Conservation (phyloP, 2,113 vertebrate species). For the Argyrosomus japonicus region DNA sequence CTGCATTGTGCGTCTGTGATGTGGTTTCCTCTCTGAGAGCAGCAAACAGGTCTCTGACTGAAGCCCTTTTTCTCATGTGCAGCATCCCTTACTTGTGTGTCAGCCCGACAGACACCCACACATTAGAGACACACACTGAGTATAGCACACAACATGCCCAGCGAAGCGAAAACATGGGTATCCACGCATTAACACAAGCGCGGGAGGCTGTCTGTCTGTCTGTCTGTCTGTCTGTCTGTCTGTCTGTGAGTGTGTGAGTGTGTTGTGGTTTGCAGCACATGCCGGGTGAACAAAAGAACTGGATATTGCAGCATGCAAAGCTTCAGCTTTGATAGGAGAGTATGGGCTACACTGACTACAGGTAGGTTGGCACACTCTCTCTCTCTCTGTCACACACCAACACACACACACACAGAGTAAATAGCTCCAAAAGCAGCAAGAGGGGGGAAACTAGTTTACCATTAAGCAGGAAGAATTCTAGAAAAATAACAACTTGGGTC, state of each 20-base stretch:
- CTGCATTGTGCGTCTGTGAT: slow-evolving; percentile 39
- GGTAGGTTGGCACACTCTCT: slow-evolving; percentile 23
- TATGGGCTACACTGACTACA: slow-evolving; percentile 42
- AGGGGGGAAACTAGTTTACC: background rate
- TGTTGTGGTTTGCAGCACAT: slow-evolving; percentile 30
- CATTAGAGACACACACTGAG: slow-evolving; percentile 21
- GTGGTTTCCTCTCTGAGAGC: slow-evolving; percentile 30
- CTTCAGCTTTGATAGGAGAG: slow-evolving; percentile 23
- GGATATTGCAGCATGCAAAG: slow-evolving; percentile 48
- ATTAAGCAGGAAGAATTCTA: background rate
- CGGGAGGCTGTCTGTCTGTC: slow-evolving; percentile 14
- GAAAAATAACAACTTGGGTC: background rate
- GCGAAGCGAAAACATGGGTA: slow-evolving; percentile 42
- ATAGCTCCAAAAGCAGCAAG: background rate
- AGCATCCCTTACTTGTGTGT: slow-evolving; percentile 48
- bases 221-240: background rate
- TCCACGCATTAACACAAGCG: slow-evolving; percentile 40
- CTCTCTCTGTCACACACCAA: background rate
- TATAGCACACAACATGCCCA: slow-evolving; percentile 38
- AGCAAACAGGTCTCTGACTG: slow-evolving; percentile 47
- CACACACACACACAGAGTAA: slow-evolving; percentile 5
- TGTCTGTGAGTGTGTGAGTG: slow-evolving; percentile 10
- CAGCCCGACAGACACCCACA: slow-evolving; percentile 47
- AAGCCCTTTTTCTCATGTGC: slow-evolving; percentile 21
- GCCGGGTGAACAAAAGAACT: slow-evolving; percentile 31